Evolutionary conservation across 2,113 vertebrate genomes (phyloP), one percentile per base, ranked within the genome.

Genomic region (Ophiodon elongatus): DNA sequence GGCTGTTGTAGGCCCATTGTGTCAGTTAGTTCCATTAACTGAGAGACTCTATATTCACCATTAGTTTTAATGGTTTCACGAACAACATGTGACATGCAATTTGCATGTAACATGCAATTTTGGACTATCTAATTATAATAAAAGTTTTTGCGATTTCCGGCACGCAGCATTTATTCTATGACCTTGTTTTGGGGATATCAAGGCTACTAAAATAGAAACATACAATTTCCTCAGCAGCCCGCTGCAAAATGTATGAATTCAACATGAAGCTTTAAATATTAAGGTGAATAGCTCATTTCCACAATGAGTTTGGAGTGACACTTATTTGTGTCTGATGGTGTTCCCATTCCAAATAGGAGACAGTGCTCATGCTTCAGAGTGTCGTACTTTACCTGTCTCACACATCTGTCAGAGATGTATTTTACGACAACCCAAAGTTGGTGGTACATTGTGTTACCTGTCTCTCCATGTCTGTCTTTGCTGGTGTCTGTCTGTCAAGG

Each of bases 381-480:
- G 37, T 54, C 54, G 50, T 35, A 57, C 62, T 66, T 67, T 68
- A 41, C 41, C 35, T 45, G 68, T 65, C 63, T 76, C 73, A 73
- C 64, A 59, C 70, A 73, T 60, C 41, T 82, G 79, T 79, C 54
- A 83, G 37, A 68, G 35, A 72, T 79, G 64, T 50, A 64, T 76
- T 47, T 76, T 64, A 50, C 45, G 1, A 52, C 35, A 47, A 67
- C 27, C 57, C 25, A 80, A 76, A 71, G 79, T 72, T 19, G 14
- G 77, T 64, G 77, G 52, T 74, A 75, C 65, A 82, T 2, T 78
- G 73, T 80, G 64, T 95, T 88, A 99, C 98, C 98, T 98, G 93
- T 94, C 93, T 64, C 95, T 95, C 98, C 98, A 99, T 54, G 97
- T 97, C 88, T 96, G 95, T 84, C 98, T 95, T 82, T 97, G 96